phyloP scores from a whole-genome alignment of 2,113 vertebrate species.

The Dissostichus mawsoni region DNA sequence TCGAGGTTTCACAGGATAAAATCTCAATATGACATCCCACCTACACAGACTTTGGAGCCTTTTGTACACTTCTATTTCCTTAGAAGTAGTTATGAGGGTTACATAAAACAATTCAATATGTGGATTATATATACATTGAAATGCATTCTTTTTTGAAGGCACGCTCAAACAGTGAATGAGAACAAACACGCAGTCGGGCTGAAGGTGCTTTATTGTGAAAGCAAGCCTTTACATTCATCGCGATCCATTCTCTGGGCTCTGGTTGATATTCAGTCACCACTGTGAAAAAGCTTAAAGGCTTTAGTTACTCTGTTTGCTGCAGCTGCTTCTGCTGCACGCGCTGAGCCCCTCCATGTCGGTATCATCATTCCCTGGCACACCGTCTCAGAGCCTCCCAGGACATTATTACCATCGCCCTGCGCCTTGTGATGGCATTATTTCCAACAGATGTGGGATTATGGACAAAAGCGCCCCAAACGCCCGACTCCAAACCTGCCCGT shows the following conservation, averaged over 20 bases:
- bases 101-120: too few species aligned
- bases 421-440: slow-evolving; percentile 29
- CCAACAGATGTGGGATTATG: slow-evolving; percentile 54
- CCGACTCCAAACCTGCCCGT: neutral
- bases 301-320: slow-evolving; percentile 59
- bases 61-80: too few species aligned
- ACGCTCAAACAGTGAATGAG: neutral
- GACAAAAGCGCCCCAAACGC: slow-evolving; percentile 13
- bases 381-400: slow-evolving; percentile 31
- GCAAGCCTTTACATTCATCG: slow-evolving; percentile 30
- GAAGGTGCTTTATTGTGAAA: slow-evolving; percentile 4
- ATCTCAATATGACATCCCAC: too few species aligned
- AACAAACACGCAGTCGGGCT: neutral
- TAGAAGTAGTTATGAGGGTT: too few species aligned
- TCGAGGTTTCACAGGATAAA: too few species aligned
- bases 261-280: slow-evolving; percentile 44
- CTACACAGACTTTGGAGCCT: too few species aligned
- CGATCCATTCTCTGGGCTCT: slow-evolving; percentile 18
- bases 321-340: slow-evolving; percentile 60
- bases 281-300: slow-evolving; percentile 57
- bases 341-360: slow-evolving; percentile 21
- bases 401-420: slow-evolving; percentile 34
- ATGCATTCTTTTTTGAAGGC: too few species aligned
- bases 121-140: too few species aligned
- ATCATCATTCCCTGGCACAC: slow-evolving; percentile 42